phyloP scores from a whole-genome alignment of 2,797 vertebrate species.

The Leucoraja ocellata region DNA sequence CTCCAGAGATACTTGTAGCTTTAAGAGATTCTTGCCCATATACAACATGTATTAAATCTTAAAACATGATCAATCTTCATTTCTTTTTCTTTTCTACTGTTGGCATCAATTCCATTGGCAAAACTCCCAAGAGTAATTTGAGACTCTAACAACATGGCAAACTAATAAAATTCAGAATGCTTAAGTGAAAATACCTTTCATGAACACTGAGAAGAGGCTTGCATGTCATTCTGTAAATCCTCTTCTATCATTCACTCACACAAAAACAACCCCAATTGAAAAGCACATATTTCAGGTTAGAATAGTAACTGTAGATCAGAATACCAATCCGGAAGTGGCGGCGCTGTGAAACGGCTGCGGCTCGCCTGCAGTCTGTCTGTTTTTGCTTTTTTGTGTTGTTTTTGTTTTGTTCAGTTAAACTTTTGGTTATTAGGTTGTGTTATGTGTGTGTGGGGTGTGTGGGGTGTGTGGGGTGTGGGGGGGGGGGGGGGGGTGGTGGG shows the following conservation, averaged over 20 bases:
- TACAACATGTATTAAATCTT: not conserved
- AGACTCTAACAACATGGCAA: not conserved
- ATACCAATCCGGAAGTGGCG: not conserved
- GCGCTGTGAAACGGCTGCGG: too few species aligned
- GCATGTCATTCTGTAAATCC: not conserved
- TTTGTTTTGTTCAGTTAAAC: too few species aligned
- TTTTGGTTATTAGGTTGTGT: too few species aligned
- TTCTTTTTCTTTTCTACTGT: not conserved
- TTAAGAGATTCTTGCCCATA: not conserved
- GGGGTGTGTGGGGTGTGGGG: too few species aligned
- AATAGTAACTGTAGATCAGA: not conserved
- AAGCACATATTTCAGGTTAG: not conserved
- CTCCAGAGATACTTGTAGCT: not conserved
- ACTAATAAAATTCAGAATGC: constrained; percentile 14
- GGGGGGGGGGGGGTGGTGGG: too few species aligned
- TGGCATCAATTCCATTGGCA: not conserved
- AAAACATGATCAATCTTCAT: constrained; percentile 18
- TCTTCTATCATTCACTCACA: not conserved
- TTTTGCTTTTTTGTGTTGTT: too few species aligned
- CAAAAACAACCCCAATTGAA: too few species aligned
- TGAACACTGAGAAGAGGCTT: not conserved
- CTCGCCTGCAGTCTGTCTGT: too few species aligned
- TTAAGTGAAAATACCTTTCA: not conserved
- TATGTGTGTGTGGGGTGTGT: too few species aligned
- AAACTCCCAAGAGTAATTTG: not conserved